A percentile compares a stretch with the other conserved stretches of the same genome.
phyloP scores from a whole-genome alignment of 2,888 invertebrate genomes.

The Meta bourneti region DNA sequence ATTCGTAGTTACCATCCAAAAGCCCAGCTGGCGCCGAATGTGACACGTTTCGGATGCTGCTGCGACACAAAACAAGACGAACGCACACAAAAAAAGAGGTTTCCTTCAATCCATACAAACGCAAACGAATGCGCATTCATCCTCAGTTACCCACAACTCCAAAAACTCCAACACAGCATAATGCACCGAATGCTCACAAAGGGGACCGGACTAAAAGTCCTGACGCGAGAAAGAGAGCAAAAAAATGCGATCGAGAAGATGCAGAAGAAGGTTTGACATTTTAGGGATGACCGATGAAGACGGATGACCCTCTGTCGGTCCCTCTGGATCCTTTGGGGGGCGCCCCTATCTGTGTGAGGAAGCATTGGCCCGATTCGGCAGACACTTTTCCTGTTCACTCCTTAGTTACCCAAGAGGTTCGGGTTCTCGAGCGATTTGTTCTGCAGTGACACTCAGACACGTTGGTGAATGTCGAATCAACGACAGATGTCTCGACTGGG shows the following conservation, averaged over 20 bases:
- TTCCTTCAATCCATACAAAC: constrained; percentile 48
- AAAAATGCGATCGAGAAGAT: constrained; percentile 50
- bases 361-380: constrained; percentile 35
- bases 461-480: constrained; percentile 48
- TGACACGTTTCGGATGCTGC: constrained; percentile 58
- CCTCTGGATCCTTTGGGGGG: constrained; percentile 55
- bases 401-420: constrained; percentile 36
- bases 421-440: constrained; percentile 64
- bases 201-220: constrained; percentile 35
- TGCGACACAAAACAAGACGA: constrained; percentile 36
- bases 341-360: constrained; percentile 26
- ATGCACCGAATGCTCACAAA: constrained; percentile 50
- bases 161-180: constrained; percentile 55
- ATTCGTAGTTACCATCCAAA: not conserved
- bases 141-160: constrained; percentile 42
- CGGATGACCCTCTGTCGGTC: constrained; percentile 67
- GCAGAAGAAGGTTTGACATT: constrained; percentile 73
- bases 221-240: not conserved
- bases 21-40: constrained; percentile 51
- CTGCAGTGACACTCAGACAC: constrained; percentile 67
- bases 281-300: constrained; percentile 76
- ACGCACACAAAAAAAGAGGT: constrained; percentile 37
- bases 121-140: constrained; percentile 75
- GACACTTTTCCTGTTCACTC: constrained; percentile 48
- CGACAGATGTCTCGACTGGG: constrained; percentile 66